Conservation (phyloP, 2,888 invertebrate genomes). For the Leptinotarsa rubiginosa region DNA sequence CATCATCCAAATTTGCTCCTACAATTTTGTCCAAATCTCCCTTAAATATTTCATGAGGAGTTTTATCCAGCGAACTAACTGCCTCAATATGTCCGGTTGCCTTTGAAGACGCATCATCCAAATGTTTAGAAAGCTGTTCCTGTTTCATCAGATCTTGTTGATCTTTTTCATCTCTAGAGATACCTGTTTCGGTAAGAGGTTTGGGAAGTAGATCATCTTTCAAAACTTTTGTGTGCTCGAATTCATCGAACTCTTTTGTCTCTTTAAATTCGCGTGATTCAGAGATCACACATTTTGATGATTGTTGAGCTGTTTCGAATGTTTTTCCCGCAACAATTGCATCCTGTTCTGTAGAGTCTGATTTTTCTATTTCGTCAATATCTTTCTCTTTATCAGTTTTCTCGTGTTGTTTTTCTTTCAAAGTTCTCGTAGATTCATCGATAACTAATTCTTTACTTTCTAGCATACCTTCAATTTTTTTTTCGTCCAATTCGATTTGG, state of each 20-base stretch:
- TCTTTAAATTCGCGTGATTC: neutral
- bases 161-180: neutral
- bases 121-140: neutral
- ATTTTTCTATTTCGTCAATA: neutral
- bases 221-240: neutral
- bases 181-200: neutral
- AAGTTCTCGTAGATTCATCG: neutral
- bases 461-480: neutral
- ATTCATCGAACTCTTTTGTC: no score
- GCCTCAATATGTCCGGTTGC: no score
- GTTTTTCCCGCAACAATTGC: no score
- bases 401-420: neutral
- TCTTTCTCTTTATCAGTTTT: neutral
- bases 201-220: neutral
- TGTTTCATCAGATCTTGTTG: conserved; percentile 29
- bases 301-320: neutral
- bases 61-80: no score
- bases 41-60: no score
- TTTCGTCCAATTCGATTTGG: no score
- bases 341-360: no score
- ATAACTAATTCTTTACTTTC: neutral
- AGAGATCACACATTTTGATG: neutral
- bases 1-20: conserved; percentile 39
- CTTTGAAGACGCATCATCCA: no score
- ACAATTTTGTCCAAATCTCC: conserved; percentile 31